phyloP scores from a whole-genome alignment of 2,797 vertebrate genomes.

The Otolemur crassicaudatus region DNA sequence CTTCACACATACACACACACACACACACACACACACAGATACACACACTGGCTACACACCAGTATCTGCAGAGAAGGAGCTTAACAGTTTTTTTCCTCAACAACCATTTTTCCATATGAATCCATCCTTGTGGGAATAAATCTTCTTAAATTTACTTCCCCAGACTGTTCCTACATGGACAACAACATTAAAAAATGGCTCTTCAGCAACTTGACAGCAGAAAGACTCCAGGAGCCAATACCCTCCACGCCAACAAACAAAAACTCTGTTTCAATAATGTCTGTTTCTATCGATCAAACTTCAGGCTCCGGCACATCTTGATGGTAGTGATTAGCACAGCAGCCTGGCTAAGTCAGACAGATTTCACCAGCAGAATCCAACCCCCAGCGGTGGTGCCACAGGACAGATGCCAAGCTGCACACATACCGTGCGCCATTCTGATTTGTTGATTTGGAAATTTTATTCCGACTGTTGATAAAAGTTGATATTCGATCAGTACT shows the following conservation, averaged over 20 bases:
- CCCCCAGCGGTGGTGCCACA: fast-evolving
- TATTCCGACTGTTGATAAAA: slow-evolving; percentile 30
- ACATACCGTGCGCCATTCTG: background rate
- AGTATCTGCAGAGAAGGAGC: background rate
- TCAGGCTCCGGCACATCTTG: background rate
- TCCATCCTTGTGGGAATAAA: background rate
- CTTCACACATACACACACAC: background rate
- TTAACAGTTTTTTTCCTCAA: background rate
- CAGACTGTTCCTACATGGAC: background rate
- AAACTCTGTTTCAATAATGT: slow-evolving; percentile 29
- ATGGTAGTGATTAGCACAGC: background rate
- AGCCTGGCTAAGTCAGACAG: background rate
- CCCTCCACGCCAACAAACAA: slow-evolving; percentile 33
- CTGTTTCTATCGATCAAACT: slow-evolving; percentile 43
- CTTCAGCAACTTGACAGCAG: slow-evolving; percentile 58
- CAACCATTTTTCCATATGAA: background rate
- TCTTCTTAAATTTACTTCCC: slow-evolving; percentile 30
- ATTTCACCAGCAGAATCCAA: background rate
- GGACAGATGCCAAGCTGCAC: background rate
- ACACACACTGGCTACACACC: background rate
- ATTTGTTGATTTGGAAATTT: slow-evolving; percentile 39
- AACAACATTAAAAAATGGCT: slow-evolving; percentile 70
- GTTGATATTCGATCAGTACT: background rate
- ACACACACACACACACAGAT: background rate
- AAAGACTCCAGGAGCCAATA: slow-evolving; percentile 60